phyloP scores from a whole-genome alignment of 2,888 invertebrate genomes.

The Agriopis leucophaearia region DNA sequence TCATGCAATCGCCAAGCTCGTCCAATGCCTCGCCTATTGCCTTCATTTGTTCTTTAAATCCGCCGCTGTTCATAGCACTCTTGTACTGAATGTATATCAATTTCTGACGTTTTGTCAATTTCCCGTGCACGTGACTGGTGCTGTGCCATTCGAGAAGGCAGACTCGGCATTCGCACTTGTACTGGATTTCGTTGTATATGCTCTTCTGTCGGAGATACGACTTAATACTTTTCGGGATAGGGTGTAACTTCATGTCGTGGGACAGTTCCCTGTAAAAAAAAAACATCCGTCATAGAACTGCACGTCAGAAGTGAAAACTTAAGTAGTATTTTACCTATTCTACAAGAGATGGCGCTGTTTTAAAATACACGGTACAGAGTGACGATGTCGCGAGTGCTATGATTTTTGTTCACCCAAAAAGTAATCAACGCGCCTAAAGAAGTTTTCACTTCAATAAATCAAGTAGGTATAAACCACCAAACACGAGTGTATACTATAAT shows the following conservation, averaged over 20 bases:
- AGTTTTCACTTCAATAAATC: too few species aligned
- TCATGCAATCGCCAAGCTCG: background rate
- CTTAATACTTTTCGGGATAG: background rate
- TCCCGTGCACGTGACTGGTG: accelerated
- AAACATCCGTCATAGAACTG: too few species aligned
- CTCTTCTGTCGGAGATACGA: background rate
- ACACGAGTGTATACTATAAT: too few species aligned
- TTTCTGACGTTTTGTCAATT: slow-evolving; percentile 9
- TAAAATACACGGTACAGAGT: too few species aligned
- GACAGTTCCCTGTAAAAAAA: slow-evolving; percentile 28
- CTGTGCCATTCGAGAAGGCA: slow-evolving; percentile 24
- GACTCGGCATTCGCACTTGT: slow-evolving; percentile 26
- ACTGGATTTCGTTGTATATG: background rate
- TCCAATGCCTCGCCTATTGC: background rate
- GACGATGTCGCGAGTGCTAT: too few species aligned
- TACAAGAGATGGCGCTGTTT: too few species aligned
- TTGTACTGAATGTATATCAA: background rate
- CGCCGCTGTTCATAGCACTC: background rate
- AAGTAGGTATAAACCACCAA: too few species aligned
- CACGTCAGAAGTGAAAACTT: too few species aligned
- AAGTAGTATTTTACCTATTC: too few species aligned
- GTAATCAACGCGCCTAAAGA: too few species aligned
- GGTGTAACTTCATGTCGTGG: slow-evolving; percentile 17
- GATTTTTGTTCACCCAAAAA: too few species aligned
- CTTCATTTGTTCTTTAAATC: background rate